These are phyloP conservation scores for Mus spicilegus DNA, from an alignment of 2,113 vertebrate genomes.

Conservation along the genomic window DNA sequence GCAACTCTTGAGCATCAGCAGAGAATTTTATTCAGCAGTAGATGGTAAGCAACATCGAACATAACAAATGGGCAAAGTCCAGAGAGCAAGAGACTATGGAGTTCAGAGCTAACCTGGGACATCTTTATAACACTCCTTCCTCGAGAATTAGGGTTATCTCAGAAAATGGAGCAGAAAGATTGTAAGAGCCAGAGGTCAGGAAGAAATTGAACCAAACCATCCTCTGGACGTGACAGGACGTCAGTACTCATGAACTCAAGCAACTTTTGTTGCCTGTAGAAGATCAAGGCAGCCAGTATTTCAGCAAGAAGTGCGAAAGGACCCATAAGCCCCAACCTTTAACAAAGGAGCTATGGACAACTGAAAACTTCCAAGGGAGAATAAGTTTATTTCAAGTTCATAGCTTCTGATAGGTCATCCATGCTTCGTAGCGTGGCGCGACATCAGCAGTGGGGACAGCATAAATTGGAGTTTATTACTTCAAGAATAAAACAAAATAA, in stretches of 20 bases:
- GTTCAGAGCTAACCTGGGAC: neutral
- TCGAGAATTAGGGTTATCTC: neutral
- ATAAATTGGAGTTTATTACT: neutral
- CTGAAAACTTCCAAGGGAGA: neutral
- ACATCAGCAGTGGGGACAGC: neutral
- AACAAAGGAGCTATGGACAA: neutral
- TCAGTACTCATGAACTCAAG: neutral
- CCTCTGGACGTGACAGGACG: neutral
- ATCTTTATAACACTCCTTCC: neutral
- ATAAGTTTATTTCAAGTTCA: neutral
- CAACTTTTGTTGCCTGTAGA: neutral
- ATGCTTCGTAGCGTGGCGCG: neutral
- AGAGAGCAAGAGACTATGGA: neutral
- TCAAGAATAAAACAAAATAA: neutral
- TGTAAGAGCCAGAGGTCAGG: neutral
- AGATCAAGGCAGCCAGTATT: neutral
- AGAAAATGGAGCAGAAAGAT: neutral
- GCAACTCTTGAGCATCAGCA: neutral
- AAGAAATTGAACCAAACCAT: neutral
- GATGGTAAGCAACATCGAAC: neutral
- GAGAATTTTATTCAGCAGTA: neutral
- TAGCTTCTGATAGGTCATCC: too few relatives aligned
- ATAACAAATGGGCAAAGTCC: neutral
- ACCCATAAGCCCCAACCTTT: neutral
- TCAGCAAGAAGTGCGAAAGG: neutral